Percentiles rank a stretch among this genome's conserved stretches.
phyloP scores from a whole-genome alignment of 2,113 vertebrate genomes.

The Scomber colias region DNA sequence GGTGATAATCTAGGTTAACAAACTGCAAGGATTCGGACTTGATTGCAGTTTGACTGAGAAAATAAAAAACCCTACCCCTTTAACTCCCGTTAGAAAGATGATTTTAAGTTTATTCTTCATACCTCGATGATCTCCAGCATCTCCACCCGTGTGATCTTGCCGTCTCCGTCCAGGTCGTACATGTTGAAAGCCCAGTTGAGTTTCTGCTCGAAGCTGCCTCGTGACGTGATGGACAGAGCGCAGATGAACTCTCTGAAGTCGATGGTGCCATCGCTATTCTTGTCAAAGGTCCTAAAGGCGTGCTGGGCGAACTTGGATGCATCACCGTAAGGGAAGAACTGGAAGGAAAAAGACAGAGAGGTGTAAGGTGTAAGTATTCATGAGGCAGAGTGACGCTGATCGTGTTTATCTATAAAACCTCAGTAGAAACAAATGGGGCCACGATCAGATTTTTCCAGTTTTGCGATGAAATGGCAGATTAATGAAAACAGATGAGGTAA shows the following conservation, averaged over 20 bases:
- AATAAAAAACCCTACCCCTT: no score
- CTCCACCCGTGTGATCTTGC: constrained; percentile 98
- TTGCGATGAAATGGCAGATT: neutral
- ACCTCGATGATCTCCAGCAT: constrained; percentile 99
- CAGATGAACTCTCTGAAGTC: constrained; percentile 99
- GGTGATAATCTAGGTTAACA: no score
- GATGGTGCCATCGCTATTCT: constrained; percentile 97
- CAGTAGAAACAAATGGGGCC: neutral
- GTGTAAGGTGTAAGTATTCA: neutral
- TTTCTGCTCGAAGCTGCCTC: constrained; percentile 99
- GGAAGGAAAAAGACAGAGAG: constrained; percentile 47
- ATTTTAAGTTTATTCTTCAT: constrained; percentile 30
- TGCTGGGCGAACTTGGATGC: constrained; percentile 99
- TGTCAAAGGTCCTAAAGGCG: constrained; percentile 98
- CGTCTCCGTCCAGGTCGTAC: constrained; percentile 98
- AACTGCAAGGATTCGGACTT: no score
- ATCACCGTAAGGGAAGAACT: constrained; percentile 98
- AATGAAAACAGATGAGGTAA: constrained; percentile 25
- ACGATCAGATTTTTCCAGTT: neutral
- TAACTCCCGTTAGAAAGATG: no score
- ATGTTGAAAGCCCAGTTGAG: constrained; percentile 99
- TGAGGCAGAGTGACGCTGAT: neutral
- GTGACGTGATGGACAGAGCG: constrained; percentile 96
- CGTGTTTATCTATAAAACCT: neutral
- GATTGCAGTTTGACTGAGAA: no score